Conservation (phyloP, 2,113 vertebrate genomes). For the Chaetodon trifascialis region DNA sequence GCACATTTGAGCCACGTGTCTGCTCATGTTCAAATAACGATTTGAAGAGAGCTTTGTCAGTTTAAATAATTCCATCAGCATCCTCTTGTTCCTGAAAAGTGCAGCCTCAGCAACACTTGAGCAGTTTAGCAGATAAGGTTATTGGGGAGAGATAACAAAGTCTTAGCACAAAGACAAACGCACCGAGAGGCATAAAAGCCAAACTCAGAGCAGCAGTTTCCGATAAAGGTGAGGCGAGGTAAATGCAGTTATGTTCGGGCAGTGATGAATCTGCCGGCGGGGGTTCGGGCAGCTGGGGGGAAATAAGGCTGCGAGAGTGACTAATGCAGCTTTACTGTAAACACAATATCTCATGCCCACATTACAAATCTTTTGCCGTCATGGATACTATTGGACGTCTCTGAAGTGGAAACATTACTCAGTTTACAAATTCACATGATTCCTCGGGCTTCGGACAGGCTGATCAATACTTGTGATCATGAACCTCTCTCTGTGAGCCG, state of each 20-base stretch:
- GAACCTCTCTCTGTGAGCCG: constrained; percentile 42
- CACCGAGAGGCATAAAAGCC: constrained; percentile 11
- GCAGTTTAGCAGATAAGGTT: constrained; percentile 62
- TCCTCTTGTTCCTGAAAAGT: constrained; percentile 61
- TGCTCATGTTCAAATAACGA: neutral
- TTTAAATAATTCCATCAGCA: constrained; percentile 67
- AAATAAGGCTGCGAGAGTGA: constrained; percentile 13
- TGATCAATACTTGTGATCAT: constrained; percentile 64
- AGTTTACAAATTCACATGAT: constrained; percentile 63
- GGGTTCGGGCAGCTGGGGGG: neutral
- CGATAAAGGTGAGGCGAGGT: constrained; percentile 54
- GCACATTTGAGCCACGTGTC: neutral
- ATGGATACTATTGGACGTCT: constrained; percentile 29
- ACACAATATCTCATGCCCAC: constrained; percentile 45
- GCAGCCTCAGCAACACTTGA: constrained; percentile 64
- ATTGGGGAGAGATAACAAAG: constrained; percentile 61
- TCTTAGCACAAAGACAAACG: constrained; percentile 54
- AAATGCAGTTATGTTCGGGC: constrained; percentile 1
- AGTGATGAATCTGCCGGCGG: constrained; percentile 44
- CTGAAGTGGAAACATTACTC: constrained; percentile 61
- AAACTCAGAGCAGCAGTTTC: constrained; percentile 37
- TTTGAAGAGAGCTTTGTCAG: constrained; percentile 52
- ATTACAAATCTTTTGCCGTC: constrained; percentile 39
- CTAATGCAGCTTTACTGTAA: constrained; percentile 59
- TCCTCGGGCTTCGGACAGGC: constrained; percentile 32